These are phyloP conservation scores for Coremacera marginata DNA, from an alignment of 2,888 invertebrate species.

Conservation along the genomic window DNA sequence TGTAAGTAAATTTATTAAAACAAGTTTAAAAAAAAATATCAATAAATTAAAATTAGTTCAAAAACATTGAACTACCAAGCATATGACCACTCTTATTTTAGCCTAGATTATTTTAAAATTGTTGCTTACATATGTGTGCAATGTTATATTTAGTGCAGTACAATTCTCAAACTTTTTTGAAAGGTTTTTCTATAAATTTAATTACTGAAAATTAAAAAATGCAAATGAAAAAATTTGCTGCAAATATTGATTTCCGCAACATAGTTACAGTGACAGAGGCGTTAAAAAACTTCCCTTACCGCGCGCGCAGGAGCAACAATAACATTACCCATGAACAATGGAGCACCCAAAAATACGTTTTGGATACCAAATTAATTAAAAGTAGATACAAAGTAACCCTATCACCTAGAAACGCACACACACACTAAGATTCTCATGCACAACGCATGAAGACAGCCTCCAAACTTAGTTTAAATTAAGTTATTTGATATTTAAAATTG, in stretches of 20 bases:
- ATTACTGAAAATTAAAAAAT: background rate
- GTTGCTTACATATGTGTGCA: too few species aligned
- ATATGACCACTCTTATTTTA: too few species aligned
- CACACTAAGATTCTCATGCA: background rate
- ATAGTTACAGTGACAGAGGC: too few species aligned
- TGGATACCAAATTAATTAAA: background rate
- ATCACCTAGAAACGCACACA: background rate
- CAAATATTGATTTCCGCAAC: background rate
- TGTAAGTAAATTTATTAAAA: too few species aligned
- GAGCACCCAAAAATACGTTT: background rate
- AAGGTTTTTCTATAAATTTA: too few species aligned
- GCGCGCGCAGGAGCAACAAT: background rate
- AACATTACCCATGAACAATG: background rate
- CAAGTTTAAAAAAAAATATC: too few species aligned
- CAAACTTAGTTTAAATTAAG: background rate
- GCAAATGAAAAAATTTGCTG: background rate
- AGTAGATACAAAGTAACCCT: conserved; percentile 6
- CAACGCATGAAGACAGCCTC: background rate
- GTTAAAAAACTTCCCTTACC: background rate
- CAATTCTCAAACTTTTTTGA: too few species aligned
- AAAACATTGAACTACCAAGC: too few species aligned
- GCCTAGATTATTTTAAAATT: too few species aligned
- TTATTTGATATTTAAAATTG: background rate
- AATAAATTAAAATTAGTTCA: too few species aligned
- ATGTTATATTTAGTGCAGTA: too few species aligned